phyloP scores from a whole-genome alignment of 2,797 vertebrate genomes.

The Fundulus diaphanus region DNA sequence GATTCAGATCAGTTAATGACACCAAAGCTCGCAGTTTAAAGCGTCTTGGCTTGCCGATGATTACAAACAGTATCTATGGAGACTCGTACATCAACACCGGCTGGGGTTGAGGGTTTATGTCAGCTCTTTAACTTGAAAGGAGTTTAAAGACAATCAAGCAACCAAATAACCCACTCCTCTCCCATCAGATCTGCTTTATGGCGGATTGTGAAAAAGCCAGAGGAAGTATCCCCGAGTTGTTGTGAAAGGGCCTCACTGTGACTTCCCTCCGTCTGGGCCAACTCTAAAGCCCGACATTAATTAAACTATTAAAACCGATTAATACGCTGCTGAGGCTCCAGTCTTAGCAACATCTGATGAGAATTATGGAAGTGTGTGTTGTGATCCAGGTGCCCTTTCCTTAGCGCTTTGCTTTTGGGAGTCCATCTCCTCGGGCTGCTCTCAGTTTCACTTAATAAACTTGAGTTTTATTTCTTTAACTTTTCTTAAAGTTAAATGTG shows the following conservation, averaged over 20 bases:
- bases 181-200: background rate
- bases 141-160: conserved; percentile 9
- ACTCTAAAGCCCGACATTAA: conserved; percentile 62
- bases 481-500: conserved; percentile 13
- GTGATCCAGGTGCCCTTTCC: conserved; percentile 56
- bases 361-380: conserved; percentile 58
- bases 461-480: conserved; percentile 14
- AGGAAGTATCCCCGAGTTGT: conserved; percentile 37
- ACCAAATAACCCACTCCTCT: conserved; percentile 12
- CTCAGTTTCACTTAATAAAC: conserved; percentile 10
- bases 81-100: conserved; percentile 10
- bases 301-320: conserved; percentile 73
- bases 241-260: conserved; percentile 59
- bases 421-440: conserved; percentile 22
- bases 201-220: conserved; percentile 28
- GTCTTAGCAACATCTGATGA: conserved; percentile 73
- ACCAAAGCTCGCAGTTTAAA: conserved; percentile 29
- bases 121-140: conserved; percentile 7
- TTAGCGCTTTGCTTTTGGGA: conserved; percentile 27
- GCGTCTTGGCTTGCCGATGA: conserved; percentile 18
- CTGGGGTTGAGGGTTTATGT: conserved; percentile 2
- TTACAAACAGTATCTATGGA: conserved; percentile 3
- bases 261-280: conserved; percentile 34
- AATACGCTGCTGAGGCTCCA: conserved; percentile 60
- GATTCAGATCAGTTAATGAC: conserved; percentile 51